Evolutionary conservation across 2,797 vertebrate genomes (phyloP).

Genomic region (Allobates femoralis): DNA sequence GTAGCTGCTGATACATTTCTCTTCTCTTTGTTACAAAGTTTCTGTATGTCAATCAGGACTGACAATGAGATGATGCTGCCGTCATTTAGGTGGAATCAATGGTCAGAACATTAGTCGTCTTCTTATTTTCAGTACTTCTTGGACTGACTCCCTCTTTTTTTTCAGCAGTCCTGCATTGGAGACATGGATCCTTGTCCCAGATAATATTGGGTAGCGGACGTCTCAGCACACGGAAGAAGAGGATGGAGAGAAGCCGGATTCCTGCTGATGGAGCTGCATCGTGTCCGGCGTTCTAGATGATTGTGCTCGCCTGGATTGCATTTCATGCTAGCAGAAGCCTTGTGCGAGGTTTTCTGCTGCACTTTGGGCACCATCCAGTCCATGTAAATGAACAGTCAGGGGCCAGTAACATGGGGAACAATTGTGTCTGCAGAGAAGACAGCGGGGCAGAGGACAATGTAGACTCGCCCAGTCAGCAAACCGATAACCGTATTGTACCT

Average conservation of each 20-base stretch:
- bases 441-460: constrained; percentile 90
- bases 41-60: too few species aligned
- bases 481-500: constrained; percentile 78
- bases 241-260: constrained; percentile 73
- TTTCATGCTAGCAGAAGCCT: constrained; percentile 98
- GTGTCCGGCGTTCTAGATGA: constrained; percentile 89
- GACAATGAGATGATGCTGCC: not conserved
- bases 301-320: constrained; percentile 94
- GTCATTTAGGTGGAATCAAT: not conserved
- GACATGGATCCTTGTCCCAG: constrained; percentile 43
- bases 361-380: constrained; percentile 80
- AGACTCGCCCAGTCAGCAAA: constrained; percentile 80
- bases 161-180: not conserved
- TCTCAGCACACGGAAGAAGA: constrained; percentile 46
- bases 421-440: constrained; percentile 94
- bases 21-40: not conserved
- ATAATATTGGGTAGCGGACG: constrained; percentile 28
- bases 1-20: not conserved
- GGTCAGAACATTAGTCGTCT: not conserved
- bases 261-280: constrained; percentile 74
- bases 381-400: constrained; percentile 79
- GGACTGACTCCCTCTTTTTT: not conserved
- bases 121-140: not conserved
- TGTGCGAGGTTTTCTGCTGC: constrained; percentile 87
- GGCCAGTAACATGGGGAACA: constrained; percentile 91